These are phyloP conservation scores for Oenanthe melanoleuca DNA, from an alignment of 2,113 vertebrate genomes.

Conservation along the genomic window DNA sequence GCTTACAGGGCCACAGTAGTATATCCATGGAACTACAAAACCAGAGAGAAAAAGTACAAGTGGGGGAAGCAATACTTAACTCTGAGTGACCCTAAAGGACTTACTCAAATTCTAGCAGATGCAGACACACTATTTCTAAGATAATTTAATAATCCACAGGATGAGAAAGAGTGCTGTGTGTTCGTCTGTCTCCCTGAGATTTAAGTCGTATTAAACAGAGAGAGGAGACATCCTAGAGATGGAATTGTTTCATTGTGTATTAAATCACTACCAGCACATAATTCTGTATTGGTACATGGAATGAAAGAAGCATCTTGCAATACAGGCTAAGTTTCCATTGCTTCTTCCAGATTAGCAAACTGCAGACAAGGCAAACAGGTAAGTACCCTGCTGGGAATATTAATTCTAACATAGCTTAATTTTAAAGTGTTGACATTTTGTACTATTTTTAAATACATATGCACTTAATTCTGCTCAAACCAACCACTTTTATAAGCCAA, in stretches of 20 bases:
- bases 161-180: not conserved
- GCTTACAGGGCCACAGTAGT: not conserved
- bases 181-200: not conserved
- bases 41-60: accelerated
- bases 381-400: not conserved
- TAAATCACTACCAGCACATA: not conserved
- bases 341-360: not conserved
- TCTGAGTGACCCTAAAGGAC: not conserved
- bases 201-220: not conserved
- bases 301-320: not conserved
- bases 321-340: not conserved
- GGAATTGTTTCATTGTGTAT: not conserved
- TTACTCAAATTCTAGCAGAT: not conserved
- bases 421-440: not conserved
- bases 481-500: not conserved
- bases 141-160: not conserved
- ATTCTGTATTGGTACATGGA: not conserved
- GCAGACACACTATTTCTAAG: not conserved
- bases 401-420: not conserved
- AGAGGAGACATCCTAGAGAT: not conserved
- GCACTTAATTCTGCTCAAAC: not conserved
- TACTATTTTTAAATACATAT: not conserved
- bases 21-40: not conserved
- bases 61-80: not conserved
- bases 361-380: not conserved